A percentile compares a stretch with the other conserved stretches of the same genome.
These are phyloP conservation scores for Leptopilina boulardi DNA, from an alignment of 1,140 invertebrate genomes.

Conservation along the genomic window DNA sequence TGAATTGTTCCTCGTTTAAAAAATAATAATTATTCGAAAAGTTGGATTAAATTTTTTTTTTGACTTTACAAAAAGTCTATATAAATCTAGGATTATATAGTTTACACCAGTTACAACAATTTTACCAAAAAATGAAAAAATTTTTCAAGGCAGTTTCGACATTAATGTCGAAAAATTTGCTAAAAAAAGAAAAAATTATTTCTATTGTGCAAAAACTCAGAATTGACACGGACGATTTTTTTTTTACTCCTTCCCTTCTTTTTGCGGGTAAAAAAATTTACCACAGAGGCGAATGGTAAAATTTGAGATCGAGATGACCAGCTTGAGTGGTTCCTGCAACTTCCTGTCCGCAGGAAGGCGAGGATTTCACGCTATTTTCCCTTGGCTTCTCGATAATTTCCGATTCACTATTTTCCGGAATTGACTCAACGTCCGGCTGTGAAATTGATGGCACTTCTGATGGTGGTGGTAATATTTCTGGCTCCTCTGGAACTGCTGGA, in stretches of 20 bases:
- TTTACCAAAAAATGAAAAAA: conserved; percentile 13
- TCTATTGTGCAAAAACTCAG: conserved; percentile 14
- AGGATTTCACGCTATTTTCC: conserved; percentile 59
- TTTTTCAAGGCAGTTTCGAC: neutral
- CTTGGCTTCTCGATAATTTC: conserved; percentile 45
- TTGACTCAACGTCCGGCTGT: conserved; percentile 31
- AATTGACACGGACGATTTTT: conserved; percentile 1
- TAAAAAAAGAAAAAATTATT: neutral
- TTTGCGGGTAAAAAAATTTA: conserved; percentile 51
- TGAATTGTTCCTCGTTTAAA: neutral
- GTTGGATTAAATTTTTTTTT: too few relatives aligned
- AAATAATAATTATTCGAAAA: neutral
- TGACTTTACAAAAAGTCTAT: too few relatives aligned
- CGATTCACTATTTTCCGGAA: conserved; percentile 11
- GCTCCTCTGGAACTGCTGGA: conserved; percentile 14
- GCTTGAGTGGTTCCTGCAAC: conserved; percentile 58
- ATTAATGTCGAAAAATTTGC: neutral
- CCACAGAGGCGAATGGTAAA: conserved; percentile 74
- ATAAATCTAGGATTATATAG: too few relatives aligned
- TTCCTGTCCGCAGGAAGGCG: conserved; percentile 69
- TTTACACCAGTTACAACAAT: too few relatives aligned
- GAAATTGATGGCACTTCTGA: neutral
- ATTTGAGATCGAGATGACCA: conserved; percentile 71
- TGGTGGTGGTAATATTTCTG: too few relatives aligned
- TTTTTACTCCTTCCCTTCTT: neutral